A percentile compares a stretch with the other conserved stretches of the same genome.
Conservation (phyloP, 2,888 invertebrate genomes). For the Drosophila pullipes region DNA sequence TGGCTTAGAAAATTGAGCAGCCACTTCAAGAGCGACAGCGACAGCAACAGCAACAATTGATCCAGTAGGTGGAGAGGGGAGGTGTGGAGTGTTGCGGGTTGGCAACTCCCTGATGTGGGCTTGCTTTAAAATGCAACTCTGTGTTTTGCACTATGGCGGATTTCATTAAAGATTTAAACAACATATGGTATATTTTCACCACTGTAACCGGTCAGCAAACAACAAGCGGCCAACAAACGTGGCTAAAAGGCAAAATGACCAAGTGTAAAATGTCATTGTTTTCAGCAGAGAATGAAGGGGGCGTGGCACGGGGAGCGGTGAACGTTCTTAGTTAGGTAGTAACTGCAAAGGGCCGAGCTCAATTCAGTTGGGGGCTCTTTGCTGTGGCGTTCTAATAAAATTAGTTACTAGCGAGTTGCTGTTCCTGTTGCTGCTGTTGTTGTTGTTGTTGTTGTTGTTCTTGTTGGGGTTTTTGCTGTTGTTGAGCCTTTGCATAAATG, state of each 20-base stretch:
- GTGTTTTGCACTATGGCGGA: constrained; percentile 69
- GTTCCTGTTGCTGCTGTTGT: constrained; percentile 3
- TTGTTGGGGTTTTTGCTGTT: constrained; percentile 17
- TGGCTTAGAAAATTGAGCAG: constrained; percentile 80
- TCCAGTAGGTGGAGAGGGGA: background rate
- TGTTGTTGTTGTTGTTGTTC: constrained; percentile 14
- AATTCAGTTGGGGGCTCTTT: constrained; percentile 68
- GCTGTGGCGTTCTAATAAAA: constrained; percentile 73
- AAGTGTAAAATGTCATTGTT: constrained; percentile 78
- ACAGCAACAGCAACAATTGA: constrained; percentile 31
- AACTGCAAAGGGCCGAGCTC: constrained; percentile 4
- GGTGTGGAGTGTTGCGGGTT: no score
- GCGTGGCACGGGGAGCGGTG: constrained; percentile 2
- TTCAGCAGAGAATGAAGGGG: constrained; percentile 13
- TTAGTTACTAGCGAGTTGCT: constrained; percentile 57
- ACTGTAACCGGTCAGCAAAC: constrained; percentile 18
- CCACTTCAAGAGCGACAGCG: constrained; percentile 41
- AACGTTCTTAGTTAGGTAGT: background rate
- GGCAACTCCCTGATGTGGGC: constrained; percentile 26
- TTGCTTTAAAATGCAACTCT: constrained; percentile 75
- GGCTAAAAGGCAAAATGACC: constrained; percentile 66
- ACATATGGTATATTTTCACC: constrained; percentile 76
- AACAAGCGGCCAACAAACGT: constrained; percentile 19
- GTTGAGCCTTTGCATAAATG: constrained; percentile 74
- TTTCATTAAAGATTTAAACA: constrained; percentile 79